Evolutionary conservation across 2,888 invertebrate genomes (phyloP).

Genomic region (Caenorhabditis sp.): DNA sequence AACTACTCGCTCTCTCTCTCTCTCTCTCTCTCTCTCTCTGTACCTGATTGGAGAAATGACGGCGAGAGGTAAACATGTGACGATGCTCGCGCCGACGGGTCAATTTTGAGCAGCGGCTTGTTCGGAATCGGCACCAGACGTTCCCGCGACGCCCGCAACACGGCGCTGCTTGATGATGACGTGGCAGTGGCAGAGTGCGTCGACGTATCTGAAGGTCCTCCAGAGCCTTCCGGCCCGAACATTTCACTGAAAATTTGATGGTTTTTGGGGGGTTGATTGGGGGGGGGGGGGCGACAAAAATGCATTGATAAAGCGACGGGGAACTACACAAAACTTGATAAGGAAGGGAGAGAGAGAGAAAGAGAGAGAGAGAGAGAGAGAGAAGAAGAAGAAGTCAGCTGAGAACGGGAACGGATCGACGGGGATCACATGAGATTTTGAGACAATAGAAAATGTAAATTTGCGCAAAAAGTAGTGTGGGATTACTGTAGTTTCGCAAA

Average conservation of each 20-base stretch:
- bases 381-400: neutral
- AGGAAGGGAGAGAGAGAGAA: neutral
- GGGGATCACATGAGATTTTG: too few relatives aligned
- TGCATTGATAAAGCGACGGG: too few relatives aligned
- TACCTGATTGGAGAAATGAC: slow-evolving; percentile 61
- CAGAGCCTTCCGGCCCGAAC: slow-evolving; percentile 52
- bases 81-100: slow-evolving; percentile 63
- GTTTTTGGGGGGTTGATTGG: too few relatives aligned
- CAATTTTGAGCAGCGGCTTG: slow-evolving; percentile 67
- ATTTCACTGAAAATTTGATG: slow-evolving; percentile 41
- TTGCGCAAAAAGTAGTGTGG: too few relatives aligned
- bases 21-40: too few relatives aligned
- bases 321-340: too few relatives aligned
- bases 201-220: slow-evolving; percentile 2
- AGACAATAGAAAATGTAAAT: too few relatives aligned
- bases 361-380: neutral
- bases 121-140: slow-evolving; percentile 65
- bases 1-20: too few relatives aligned
- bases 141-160: slow-evolving; percentile 13
- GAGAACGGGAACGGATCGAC: too few relatives aligned
- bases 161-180: too few relatives aligned
- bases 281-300: neutral
- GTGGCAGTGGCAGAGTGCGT: slow-evolving; percentile 8
- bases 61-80: slow-evolving; percentile 66
- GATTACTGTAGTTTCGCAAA: too few relatives aligned